A percentile compares a stretch with the other conserved stretches of the same genome.
Conservation (phyloP, 35 echinoderm and acorn worm genomes). For the Apostichopus japonicus region DNA sequence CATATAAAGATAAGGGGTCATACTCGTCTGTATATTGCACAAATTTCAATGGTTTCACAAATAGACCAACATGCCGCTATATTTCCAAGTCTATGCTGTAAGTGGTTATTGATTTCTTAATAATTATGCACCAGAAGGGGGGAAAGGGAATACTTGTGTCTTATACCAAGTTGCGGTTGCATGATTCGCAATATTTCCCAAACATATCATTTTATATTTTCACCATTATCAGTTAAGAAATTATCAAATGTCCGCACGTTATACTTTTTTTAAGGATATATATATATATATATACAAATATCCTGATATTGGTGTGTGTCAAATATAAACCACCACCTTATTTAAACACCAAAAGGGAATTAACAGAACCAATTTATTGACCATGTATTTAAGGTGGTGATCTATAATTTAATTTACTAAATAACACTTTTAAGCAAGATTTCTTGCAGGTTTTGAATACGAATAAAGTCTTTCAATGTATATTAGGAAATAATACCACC, state of each 20-base stretch:
- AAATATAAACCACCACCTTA: too few species aligned
- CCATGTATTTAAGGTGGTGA: too few species aligned
- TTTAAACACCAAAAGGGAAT: too few species aligned
- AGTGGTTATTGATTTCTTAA: not conserved
- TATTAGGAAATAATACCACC: not conserved
- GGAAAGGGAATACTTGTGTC: not conserved
- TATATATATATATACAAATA: too few species aligned
- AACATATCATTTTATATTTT: not conserved
- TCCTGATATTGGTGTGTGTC: too few species aligned
- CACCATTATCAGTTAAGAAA: too few species aligned
- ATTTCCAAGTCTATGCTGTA: conserved; percentile 20
- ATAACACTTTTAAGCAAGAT: not conserved
- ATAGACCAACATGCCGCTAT: not conserved
- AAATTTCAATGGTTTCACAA: conserved; percentile 9
- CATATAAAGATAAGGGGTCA: not conserved
- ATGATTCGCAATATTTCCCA: too few species aligned
- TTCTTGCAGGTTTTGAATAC: not conserved
- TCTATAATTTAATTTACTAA: not conserved
- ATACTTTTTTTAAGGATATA: too few species aligned
- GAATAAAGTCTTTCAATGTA: not conserved
- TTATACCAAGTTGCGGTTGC: not conserved
- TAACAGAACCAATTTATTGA: too few species aligned
- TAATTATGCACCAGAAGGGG: not conserved
- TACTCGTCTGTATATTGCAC: not conserved
- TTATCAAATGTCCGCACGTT: too few species aligned